Evolutionary conservation across 2,113 vertebrate species (phyloP), one percentile per base, ranked within the genome.

Genomic region (Plectropomus leopardus): DNA sequence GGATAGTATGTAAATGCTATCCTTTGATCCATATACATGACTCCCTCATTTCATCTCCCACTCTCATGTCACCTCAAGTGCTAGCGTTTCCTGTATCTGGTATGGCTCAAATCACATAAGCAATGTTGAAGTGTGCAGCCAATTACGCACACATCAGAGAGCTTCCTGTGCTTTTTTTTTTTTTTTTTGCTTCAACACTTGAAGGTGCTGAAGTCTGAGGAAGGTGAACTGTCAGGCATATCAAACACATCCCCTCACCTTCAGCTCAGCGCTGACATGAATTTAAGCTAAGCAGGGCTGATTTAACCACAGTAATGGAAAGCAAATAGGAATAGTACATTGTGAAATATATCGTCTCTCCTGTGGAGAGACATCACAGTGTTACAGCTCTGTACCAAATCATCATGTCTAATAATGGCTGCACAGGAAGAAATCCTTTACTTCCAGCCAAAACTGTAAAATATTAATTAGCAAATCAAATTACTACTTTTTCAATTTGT

Each of bases 11-110:
- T n/a, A 40, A 34, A 70, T 85, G 21, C 73, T 86, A 68, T 87
- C 64, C 87, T 88, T 68, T 75, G 82, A 75, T 85, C 67, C 44
- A 75, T 53, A 78, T 65, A 19, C 88, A 88, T 77, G 34, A 7
- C 72, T 70, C 51, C 67, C 68, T 87, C 86, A 89, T 92, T 85
- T 89, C 90, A 92, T 87, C 54, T 77, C 64, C 61, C 21, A 16
- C 70, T 78, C 78, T 83, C 88, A 84, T 90, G 85, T 83, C 78
- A 71, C 77, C 76, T 70, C 50, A 75, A 93, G 92, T 93, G 91
- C 92, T 93, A 92, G 92, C 83, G 87, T 92, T 94, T 92, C 91
- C 92, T 90, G 89, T 88, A 48, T 82, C 80, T 78, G 84, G 71
- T 80, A 53, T 65, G 82, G 77, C 80, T 93, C 80, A 81, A 75